Evolutionary conservation across 2,113 vertebrate species (phyloP).

Genomic region (Oplegnathus fasciatus): DNA sequence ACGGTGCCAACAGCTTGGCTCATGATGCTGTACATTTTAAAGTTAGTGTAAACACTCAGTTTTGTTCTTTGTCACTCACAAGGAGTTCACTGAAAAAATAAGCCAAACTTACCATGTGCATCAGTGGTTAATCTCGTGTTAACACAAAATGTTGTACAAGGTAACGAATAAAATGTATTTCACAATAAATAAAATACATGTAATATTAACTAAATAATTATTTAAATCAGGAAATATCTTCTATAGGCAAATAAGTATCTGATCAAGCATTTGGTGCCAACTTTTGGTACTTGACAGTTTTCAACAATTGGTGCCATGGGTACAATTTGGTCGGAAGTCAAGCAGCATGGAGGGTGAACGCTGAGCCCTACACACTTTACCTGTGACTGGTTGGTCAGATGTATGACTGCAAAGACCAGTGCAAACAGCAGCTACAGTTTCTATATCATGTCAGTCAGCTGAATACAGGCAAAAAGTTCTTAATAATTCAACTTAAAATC

Average conservation of each 20-base stretch:
- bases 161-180: not conserved
- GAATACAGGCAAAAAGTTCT: not conserved
- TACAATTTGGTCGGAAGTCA: not conserved
- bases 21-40: too few species aligned
- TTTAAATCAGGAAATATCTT: not conserved
- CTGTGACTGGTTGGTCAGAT: not conserved
- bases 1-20: not conserved
- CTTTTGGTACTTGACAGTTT: not conserved
- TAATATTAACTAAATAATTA: not conserved
- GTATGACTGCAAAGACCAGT: not conserved
- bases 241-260: not conserved
- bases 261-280: not conserved
- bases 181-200: not conserved
- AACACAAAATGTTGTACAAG: not conserved
- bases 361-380: not conserved
- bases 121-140: not conserved
- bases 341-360: not conserved
- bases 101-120: not conserved
- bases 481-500: constrained; percentile 3
- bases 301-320: not conserved
- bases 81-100: not conserved
- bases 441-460: not conserved
- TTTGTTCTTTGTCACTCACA: too few species aligned
- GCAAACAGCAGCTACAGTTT: not conserved
- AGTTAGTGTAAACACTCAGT: too few species aligned